These are phyloP conservation scores for Papilio elwesi DNA, from an alignment of 2,888 invertebrate species.

Conservation along the genomic window DNA sequence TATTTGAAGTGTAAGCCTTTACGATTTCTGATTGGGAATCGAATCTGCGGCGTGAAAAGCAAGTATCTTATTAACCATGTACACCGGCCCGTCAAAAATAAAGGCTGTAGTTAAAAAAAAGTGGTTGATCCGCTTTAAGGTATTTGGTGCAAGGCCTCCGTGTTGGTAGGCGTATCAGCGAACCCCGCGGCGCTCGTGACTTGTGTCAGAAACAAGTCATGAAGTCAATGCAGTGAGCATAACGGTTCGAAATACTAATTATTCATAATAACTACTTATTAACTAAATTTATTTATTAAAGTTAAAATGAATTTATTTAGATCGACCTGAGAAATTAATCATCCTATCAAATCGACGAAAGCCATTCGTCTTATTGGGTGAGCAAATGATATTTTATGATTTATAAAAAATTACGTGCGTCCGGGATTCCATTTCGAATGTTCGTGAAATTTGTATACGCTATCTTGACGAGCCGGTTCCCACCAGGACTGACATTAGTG, in stretches of 20 bases:
- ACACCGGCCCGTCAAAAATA: no score
- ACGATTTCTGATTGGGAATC: no score
- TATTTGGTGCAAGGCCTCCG: slow-evolving; percentile 16
- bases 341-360: slow-evolving; percentile 1
- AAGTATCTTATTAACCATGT: no score
- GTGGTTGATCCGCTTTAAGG: slow-evolving; percentile 11
- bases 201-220: slow-evolving; percentile 12
- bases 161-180: not conserved
- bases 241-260: not conserved
- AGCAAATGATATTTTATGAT: slow-evolving; percentile 4
- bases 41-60: no score
- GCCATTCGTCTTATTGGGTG: not conserved
- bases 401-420: not conserved
- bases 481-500: no score
- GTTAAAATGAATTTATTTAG: slow-evolving; percentile 12
- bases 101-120: slow-evolving; percentile 2
- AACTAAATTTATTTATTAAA: not conserved
- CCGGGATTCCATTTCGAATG: no score
- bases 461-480: no score
- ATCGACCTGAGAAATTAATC: slow-evolving; percentile 4
- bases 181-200: not conserved
- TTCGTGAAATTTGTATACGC: no score
- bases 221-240: not conserved
- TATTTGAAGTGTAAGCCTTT: not conserved
- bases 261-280: not conserved